Base-by-base conservation (phyloP, 1,140 invertebrate species). In the Dysdera silvatica region DNA sequence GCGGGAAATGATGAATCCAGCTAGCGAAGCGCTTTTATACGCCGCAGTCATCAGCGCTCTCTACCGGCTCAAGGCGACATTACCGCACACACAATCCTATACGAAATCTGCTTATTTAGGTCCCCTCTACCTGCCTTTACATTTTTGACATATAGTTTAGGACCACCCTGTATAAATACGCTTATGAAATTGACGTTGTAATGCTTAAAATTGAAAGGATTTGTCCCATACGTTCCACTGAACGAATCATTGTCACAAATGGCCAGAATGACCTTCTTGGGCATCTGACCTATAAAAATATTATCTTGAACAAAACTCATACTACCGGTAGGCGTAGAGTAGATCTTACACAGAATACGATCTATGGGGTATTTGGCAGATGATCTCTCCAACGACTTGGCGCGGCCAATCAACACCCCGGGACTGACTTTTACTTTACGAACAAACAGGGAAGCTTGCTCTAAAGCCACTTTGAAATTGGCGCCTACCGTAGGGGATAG, bases 261-360 rank as follows among this genome's bases (percentile, higher is more conserved):
- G 3, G 24, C 31, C 23, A 59, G 29, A 14, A 52, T 6, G 4
- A 53, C 35, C 20, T 49, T 2, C 14, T 54, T 31, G 4, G 48
- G 56, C 12, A 53, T 29, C 3, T 26, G 1, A 43, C 55, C 55
- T 23, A 18, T 18, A n/a, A 59, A 56, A 33, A 64, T 16, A 48
- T 55, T 56, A 20, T 65, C 56, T 33, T 53, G 29, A 4, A 53
- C 8, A 33, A 53, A 32, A 4, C 18, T 24, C 8, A 7, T 24
- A 37, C 33, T 53, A 33, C 51, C 51, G 12, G 31, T 10, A 12
- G 51, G 35, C 7, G 35, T 20, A 5, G 51, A 53, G 20, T 33
- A 53, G 5, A 26, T 53, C 20, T 53, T 53, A 18, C 51, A 49
- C n/a, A 49, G 18, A 28, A 49, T 28, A 26, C 24, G 18, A n/a